Evolutionary conservation across 2,888 invertebrate genomes (phyloP).

Genomic region (Aphidius colemani): DNA sequence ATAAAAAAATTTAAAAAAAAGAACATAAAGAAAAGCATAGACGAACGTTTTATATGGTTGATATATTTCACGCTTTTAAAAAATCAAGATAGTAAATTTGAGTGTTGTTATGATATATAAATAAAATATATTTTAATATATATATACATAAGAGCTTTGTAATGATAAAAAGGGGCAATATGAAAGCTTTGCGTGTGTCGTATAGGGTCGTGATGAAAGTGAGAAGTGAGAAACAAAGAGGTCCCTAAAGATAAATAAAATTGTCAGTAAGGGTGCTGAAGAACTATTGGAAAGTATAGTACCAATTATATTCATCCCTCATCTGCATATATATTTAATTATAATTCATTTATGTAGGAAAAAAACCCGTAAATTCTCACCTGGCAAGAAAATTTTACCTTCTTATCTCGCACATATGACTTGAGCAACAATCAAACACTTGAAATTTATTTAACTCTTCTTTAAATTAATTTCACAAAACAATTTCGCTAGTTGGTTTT

Average conservation of each 20-base stretch:
- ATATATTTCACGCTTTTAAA: not conserved
- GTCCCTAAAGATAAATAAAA: conserved; percentile 26
- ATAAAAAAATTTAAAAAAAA: not conserved
- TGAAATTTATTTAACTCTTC: not conserved
- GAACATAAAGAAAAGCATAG: not conserved
- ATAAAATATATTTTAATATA: too few species aligned
- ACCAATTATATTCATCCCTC: not conserved
- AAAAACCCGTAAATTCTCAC: too few species aligned
- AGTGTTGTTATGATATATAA: too few species aligned
- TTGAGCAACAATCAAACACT: not conserved
- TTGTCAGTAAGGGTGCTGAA: conserved; percentile 6
- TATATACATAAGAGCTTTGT: too few species aligned
- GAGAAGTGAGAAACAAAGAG: conserved; percentile 15
- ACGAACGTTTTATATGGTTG: not conserved
- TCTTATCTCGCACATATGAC: too few species aligned
- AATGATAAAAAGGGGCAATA: not conserved
- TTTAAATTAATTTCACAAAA: too few species aligned
- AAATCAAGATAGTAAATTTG: conserved; percentile 1
- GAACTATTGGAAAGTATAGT: not conserved
- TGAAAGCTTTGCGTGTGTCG: conserved; percentile 4
- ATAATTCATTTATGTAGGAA: not conserved
- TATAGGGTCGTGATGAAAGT: conserved; percentile 11
- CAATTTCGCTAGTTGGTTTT: too few species aligned
- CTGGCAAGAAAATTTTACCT: too few species aligned
- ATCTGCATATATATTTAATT: not conserved